Conservation (phyloP, 2,797 vertebrate genomes). For the Amphiprion clarkii region DNA sequence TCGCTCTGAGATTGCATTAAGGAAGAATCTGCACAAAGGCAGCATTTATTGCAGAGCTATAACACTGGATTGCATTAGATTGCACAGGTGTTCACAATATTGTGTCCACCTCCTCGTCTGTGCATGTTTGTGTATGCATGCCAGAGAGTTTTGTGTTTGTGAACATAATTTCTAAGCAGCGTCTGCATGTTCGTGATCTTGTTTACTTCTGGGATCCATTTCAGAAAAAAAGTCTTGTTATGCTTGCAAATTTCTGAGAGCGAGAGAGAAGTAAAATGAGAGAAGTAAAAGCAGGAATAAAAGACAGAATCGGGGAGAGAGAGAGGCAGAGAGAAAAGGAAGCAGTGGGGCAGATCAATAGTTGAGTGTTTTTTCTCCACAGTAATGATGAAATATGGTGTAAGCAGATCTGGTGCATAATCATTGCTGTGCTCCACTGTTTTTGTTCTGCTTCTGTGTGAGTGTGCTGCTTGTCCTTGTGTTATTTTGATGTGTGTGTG, state of each 20-base stretch:
- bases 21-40: conserved; percentile 29
- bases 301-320: conserved; percentile 45
- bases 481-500: conserved; percentile 42
- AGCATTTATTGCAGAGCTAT: conserved; percentile 50
- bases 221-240: conserved; percentile 68
- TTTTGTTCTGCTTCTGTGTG: conserved; percentile 58
- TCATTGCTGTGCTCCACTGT: conserved; percentile 77
- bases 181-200: conserved; percentile 60
- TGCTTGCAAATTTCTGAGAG: conserved; percentile 65
- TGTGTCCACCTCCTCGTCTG: conserved; percentile 50
- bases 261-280: conserved; percentile 51
- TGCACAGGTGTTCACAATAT: conserved; percentile 69
- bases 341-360: conserved; percentile 83
- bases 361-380: conserved; percentile 78
- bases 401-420: conserved; percentile 87
- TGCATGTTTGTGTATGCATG: conserved; percentile 14
- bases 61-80: conserved; percentile 70
- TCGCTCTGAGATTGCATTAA: conserved; percentile 5
- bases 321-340: conserved; percentile 54
- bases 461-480: conserved; percentile 58
- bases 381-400: conserved; percentile 89
- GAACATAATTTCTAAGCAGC: conserved; percentile 47
- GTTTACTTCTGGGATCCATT: conserved; percentile 67
- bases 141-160: conserved; percentile 14
- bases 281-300: conserved; percentile 64